These are phyloP conservation scores for Rutilus rutilus DNA, from an alignment of 2,113 vertebrate species.

Conservation along the genomic window DNA sequence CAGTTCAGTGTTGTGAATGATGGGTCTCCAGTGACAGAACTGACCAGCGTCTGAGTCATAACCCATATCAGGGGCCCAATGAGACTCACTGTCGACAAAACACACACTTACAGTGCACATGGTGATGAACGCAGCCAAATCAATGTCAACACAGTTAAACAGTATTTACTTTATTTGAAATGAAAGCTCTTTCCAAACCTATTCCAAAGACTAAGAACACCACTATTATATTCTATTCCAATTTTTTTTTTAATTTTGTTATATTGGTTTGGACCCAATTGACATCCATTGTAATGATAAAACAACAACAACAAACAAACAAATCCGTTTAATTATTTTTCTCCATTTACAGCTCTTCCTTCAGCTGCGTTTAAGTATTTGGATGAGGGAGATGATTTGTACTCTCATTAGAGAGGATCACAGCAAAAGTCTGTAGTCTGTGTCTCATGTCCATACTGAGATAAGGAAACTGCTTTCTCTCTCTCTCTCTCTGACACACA, in stretches of 20 bases:
- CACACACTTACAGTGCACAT: constrained; percentile 1
- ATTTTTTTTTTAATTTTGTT: no score
- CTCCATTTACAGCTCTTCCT: background rate
- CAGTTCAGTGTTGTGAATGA: constrained; percentile 25
- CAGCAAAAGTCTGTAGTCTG: constrained; percentile 21
- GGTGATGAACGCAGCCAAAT: background rate
- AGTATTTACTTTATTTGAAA: background rate
- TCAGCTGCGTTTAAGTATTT: constrained; percentile 12
- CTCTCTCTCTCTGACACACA: background rate
- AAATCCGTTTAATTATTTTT: background rate
- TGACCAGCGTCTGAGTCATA: constrained; percentile 5
- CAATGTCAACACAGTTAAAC: constrained; percentile 1
- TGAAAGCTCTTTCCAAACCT: background rate
- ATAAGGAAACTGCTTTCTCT: constrained; percentile 19
- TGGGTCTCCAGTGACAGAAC: constrained; percentile 30
- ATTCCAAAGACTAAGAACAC: no score
- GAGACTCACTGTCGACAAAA: constrained; percentile 13
- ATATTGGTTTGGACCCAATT: no score
- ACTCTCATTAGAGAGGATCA: constrained; percentile 42
- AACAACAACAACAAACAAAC: background rate
- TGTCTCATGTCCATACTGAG: constrained; percentile 4
- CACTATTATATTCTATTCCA: no score
- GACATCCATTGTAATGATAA: no score
- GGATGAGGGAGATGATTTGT: constrained; percentile 9
- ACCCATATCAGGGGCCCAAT: constrained; percentile 15